These are phyloP conservation scores for Chaetodon auriga DNA, from an alignment of 2,113 vertebrate species.

Conservation along the genomic window DNA sequence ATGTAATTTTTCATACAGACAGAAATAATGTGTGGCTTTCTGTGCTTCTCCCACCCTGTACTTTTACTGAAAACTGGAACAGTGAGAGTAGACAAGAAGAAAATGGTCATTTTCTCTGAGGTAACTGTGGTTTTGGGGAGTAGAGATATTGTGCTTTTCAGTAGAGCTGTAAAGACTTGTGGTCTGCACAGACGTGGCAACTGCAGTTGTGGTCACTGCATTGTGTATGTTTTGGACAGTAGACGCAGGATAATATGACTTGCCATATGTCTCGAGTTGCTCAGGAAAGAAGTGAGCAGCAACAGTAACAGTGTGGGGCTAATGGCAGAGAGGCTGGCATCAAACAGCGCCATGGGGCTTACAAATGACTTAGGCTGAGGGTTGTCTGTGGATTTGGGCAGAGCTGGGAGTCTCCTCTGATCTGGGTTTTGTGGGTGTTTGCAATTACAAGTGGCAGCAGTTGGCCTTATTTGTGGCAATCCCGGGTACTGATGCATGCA, in stretches of 20 bases:
- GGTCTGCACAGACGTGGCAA: conserved; percentile 65
- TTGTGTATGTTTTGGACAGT: conserved; percentile 57
- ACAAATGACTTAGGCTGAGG: conserved; percentile 30
- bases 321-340: conserved; percentile 38
- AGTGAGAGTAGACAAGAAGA: conserved; percentile 9
- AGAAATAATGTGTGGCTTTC: conserved; percentile 4
- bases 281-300: conserved; percentile 28
- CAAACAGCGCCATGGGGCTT: neutral
- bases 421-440: conserved; percentile 67
- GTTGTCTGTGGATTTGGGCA: conserved; percentile 46
- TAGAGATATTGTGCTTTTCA: conserved; percentile 54
- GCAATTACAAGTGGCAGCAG: conserved; percentile 59
- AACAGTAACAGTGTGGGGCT: conserved; percentile 18
- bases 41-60: conserved; percentile 18
- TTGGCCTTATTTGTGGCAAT: conserved; percentile 53
- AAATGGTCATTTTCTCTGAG: conserved; percentile 49
- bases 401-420: conserved; percentile 60
- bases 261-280: conserved; percentile 37
- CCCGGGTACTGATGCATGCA: conserved; percentile 45
- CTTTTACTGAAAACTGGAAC: conserved; percentile 25
- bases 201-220: conserved; percentile 58
- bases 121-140: conserved; percentile 47
- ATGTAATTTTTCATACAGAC: conserved; percentile 24
- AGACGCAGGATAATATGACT: conserved; percentile 41
- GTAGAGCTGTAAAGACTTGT: conserved; percentile 59